Evolutionary conservation across 2,888 invertebrate species (phyloP).

Genomic region (Gnatocerus cornutus): DNA sequence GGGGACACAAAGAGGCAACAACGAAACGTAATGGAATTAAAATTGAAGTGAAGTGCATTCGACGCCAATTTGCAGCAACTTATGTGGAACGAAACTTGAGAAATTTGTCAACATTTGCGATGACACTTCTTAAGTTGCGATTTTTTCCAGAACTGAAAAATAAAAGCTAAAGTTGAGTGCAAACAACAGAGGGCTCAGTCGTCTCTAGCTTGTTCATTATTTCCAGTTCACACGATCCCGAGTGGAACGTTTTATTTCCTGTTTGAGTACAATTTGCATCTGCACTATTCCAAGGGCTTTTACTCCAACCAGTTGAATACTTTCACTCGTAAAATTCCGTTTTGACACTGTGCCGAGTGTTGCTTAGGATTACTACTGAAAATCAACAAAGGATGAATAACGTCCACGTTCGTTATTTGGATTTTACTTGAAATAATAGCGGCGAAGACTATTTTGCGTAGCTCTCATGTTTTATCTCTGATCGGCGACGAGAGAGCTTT

Average conservation of each 20-base stretch:
- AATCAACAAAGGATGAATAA: slow-evolving; percentile 41
- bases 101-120: background rate
- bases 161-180: background rate
- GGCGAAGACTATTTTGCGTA: slow-evolving; percentile 7
- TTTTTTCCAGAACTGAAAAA: no score
- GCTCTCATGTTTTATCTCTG: background rate
- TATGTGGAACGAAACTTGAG: background rate
- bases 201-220: slow-evolving; percentile 53
- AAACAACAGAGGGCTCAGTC: slow-evolving; percentile 49
- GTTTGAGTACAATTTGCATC: slow-evolving; percentile 55
- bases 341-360: slow-evolving; percentile 25
- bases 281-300: slow-evolving; percentile 52
- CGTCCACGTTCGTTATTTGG: slow-evolving; percentile 6
- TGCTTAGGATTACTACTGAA: slow-evolving; percentile 34
- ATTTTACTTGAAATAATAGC: slow-evolving; percentile 28
- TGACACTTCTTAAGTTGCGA: no score
- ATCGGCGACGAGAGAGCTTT: background rate
- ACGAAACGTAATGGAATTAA: slow-evolving; percentile 2
- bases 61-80: slow-evolving; percentile 2
- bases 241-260: slow-evolving; percentile 55
- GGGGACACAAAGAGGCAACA: slow-evolving; percentile 10
- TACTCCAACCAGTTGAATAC: slow-evolving; percentile 48
- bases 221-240: slow-evolving; percentile 56
- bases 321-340: slow-evolving; percentile 41
- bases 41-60: background rate